These are phyloP conservation scores for Macaria notata DNA, from an alignment of 2,888 invertebrate genomes.

Conservation along the genomic window DNA sequence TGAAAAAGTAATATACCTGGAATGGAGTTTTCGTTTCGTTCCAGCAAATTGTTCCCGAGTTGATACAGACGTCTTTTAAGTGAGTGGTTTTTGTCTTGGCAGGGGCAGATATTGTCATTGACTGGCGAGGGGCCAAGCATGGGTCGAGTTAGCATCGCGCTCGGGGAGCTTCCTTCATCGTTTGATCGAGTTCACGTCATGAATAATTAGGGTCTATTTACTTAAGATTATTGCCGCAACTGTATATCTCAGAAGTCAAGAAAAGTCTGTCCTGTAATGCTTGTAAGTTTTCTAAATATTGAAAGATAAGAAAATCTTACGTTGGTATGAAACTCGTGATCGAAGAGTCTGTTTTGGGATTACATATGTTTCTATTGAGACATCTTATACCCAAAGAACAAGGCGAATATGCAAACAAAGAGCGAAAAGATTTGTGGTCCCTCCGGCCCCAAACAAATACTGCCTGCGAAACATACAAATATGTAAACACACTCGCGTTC, in stretches of 20 bases:
- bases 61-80: constrained; percentile 46
- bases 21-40: constrained; percentile 31
- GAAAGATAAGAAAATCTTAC: too few relatives aligned
- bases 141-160: constrained; percentile 42
- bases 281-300: too few relatives aligned
- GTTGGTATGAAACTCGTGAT: background rate
- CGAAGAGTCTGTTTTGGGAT: background rate
- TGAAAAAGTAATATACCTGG: constrained; percentile 31
- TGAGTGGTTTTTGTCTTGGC: constrained; percentile 60
- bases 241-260: too few relatives aligned
- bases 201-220: too few relatives aligned
- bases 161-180: constrained; percentile 36
- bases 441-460: constrained; percentile 54
- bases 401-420: constrained; percentile 42
- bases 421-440: constrained; percentile 48
- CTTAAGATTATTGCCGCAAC: too few relatives aligned
- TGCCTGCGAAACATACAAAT: constrained; percentile 38
- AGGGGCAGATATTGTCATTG: constrained; percentile 61
- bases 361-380: constrained; percentile 12
- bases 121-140: constrained; percentile 63
- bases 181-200: too few relatives aligned
- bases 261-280: too few relatives aligned
- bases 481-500: constrained; percentile 34
- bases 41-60: constrained; percentile 41
- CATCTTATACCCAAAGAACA: constrained; percentile 8